phyloP scores from a whole-genome alignment of 2,797 vertebrate species.

The Micropoecilia bifurca region DNA sequence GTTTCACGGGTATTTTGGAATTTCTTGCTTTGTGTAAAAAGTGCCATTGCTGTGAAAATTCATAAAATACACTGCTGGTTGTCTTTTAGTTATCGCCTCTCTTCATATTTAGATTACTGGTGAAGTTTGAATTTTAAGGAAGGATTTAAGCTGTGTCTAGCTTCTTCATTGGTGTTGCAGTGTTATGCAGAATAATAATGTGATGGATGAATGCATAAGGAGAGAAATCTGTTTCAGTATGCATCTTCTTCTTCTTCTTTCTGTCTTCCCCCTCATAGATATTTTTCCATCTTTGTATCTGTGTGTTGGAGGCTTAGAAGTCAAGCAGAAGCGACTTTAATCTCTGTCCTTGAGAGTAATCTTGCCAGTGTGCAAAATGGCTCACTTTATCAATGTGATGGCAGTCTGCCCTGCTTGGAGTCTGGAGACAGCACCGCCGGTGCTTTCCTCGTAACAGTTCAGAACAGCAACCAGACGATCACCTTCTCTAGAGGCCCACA shows the following conservation, averaged over 20 bases:
- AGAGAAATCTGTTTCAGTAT: conserved; percentile 39
- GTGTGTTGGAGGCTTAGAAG: conserved; percentile 46
- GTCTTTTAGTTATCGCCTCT: neutral
- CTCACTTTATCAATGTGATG: conserved; percentile 82
- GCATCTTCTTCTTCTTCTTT: conserved; percentile 2
- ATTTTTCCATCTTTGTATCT: conserved; percentile 26
- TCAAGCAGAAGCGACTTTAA: conserved; percentile 77
- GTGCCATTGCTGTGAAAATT: neutral
- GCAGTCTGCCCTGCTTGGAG: conserved; percentile 77
- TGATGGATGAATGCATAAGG: conserved; percentile 40
- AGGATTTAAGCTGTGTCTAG: neutral
- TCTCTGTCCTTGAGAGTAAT: conserved; percentile 85
- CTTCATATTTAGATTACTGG: neutral
- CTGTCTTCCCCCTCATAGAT: conserved; percentile 2
- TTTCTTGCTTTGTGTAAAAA: neutral
- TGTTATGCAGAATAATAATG: conserved; percentile 17
- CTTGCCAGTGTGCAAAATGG: conserved; percentile 81
- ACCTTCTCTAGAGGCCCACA: conserved; percentile 60
- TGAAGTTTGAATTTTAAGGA: neutral
- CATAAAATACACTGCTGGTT: neutral
- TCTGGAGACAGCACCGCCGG: conserved; percentile 65
- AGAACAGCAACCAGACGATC: conserved; percentile 61
- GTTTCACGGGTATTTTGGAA: neutral
- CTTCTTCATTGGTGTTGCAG: neutral
- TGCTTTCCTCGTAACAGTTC: conserved; percentile 70